These are phyloP conservation scores for Jacana jacana DNA, from an alignment of 2,113 vertebrate genomes.

Conservation along the genomic window DNA sequence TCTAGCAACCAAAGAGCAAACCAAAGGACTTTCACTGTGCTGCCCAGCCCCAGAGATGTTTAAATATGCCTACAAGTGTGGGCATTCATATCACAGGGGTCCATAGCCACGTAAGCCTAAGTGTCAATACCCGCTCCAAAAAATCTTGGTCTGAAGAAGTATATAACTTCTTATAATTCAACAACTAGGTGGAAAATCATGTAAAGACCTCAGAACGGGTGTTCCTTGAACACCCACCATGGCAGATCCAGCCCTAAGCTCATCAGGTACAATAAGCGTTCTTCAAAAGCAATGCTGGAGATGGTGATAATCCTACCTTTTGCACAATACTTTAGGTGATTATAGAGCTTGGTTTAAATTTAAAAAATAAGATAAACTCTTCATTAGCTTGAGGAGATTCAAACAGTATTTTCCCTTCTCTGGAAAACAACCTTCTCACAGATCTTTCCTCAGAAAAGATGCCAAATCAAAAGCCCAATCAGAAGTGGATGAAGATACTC, in stretches of 20 bases:
- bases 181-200: not conserved
- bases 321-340: not conserved
- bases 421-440: not conserved
- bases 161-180: not conserved
- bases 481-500: not conserved
- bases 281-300: not conserved
- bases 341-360: not conserved
- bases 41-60: not conserved
- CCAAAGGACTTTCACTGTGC: not conserved
- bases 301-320: not conserved
- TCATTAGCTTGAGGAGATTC: not conserved
- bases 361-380: not conserved
- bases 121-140: not conserved
- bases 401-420: not conserved
- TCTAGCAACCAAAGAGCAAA: not conserved
- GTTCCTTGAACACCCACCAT: not conserved
- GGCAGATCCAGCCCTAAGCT: not conserved
- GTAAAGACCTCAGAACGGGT: not conserved
- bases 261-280: not conserved
- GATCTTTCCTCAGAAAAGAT: not conserved
- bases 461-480: not conserved
- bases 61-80: not conserved
- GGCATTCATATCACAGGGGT: not conserved
- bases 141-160: not conserved
- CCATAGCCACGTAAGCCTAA: not conserved